A percentile compares a stretch with the other conserved stretches of the same genome.
These are phyloP conservation scores for Drosophila neocordata DNA, from an alignment of 1,140 invertebrate species.

Conservation along the genomic window DNA sequence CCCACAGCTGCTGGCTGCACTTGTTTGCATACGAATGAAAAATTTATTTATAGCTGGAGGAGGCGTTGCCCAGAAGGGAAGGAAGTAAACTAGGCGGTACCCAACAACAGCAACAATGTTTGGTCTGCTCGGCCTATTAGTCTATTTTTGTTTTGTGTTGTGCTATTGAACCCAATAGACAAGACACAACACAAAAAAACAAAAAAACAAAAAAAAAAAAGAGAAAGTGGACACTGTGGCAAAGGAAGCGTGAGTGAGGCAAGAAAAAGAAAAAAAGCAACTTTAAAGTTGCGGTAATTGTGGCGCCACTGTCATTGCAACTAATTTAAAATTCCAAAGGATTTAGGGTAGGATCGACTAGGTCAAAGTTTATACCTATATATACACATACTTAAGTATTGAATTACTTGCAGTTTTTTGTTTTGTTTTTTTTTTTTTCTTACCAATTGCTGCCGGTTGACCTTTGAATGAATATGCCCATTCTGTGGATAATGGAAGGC, in stretches of 20 bases:
- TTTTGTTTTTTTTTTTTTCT: too few relatives aligned
- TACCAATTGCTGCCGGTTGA: too few relatives aligned
- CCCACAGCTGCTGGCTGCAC: slow-evolving; percentile 41
- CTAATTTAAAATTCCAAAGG: slow-evolving; percentile 60
- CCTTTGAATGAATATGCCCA: neutral
- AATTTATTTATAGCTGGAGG: slow-evolving; percentile 61
- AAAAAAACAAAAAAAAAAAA: slow-evolving; percentile 40
- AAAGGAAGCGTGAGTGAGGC: neutral
- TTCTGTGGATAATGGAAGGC: neutral
- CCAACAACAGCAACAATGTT: slow-evolving; percentile 23
- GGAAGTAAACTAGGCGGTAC: slow-evolving; percentile 24
- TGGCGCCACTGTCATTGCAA: slow-evolving; percentile 41
- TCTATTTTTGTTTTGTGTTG: slow-evolving; percentile 63
- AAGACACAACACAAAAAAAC: slow-evolving; percentile 11
- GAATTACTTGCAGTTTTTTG: too few relatives aligned
- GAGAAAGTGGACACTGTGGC: slow-evolving; percentile 36
- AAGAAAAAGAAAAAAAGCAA: neutral
- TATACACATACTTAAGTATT: neutral
- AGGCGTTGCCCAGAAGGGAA: neutral
- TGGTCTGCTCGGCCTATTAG: slow-evolving; percentile 53
- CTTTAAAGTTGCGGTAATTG: neutral
- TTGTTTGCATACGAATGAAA: slow-evolving; percentile 72
- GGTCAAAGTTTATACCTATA: neutral
- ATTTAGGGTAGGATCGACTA: slow-evolving; percentile 24
- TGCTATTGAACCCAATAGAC: slow-evolving; percentile 73